Evolutionary conservation across 2,797 vertebrate species (phyloP), one percentile per base, ranked within the genome.

Genomic region (Muscicapa comitata): DNA sequence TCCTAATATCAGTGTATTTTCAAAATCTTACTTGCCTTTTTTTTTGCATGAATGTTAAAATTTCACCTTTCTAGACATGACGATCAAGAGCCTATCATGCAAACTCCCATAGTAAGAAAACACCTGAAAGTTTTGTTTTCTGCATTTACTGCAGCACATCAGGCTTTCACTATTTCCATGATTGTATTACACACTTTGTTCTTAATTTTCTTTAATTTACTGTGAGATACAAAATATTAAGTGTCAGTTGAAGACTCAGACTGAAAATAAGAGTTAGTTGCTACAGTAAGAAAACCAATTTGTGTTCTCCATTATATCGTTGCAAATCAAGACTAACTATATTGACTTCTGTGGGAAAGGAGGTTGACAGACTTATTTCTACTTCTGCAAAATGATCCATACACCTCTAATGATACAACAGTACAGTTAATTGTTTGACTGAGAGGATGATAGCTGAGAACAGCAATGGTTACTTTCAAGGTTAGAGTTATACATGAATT

Each of bases 161-260:
- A 74, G 10, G 16, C 7, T 90, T 77, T 73, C 17, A 54, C 29
- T 73, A 54, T 54, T 82, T 74, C 58, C 14, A 45, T 6, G 3
- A 57, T 54, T 78, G 6, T 11, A 40, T 19, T 88, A 43, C 38
- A 81, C 58, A 70, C 3, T 91, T 91, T 84, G 21, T 78, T 18
- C 35, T 88, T 94, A 81, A 75, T 93, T 93, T 86, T 84, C 35
- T 75, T 84, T 86, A 80, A 94, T 92, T 89, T 53, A 31, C 26
- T 33, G 17, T 33, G 55, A 70, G 61, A 80, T 43, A 82, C 51
- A 87, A 92, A 91, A 91, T 78, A 91, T 62, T 85, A 96, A 54
- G 16, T 75, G 25, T 54, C 71, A 73, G 71, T 67, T 86, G 57
- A 88, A 83, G 42, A 83, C 61, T 95, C 40, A 25, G 38, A 63